Base-by-base conservation (phyloP, 2,888 invertebrate species). In the Drosophila planitibia region DNA sequence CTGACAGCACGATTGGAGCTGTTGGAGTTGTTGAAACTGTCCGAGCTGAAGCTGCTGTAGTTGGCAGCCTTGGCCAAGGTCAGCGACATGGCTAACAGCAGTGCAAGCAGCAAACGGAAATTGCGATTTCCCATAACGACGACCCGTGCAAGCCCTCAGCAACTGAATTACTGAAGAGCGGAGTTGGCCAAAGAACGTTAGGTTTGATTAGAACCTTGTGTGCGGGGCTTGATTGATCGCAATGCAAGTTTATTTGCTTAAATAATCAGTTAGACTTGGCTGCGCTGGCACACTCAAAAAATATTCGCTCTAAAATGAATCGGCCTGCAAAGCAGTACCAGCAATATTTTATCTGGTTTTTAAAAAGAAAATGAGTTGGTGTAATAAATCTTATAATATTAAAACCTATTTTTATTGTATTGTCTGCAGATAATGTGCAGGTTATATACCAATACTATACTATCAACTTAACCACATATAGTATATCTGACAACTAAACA, bases 201-300 rank as follows among this genome's bases (percentile, higher is more conserved):
- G 58, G 28, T 30, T 54, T 47, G 79, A 86, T 88, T 79, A 70
- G 49, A 52, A 35, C 28, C 61, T 39, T 16, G n/a, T 49, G 25
- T 37, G 16, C 30, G 14, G 59, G 49, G 62, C 70, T 62, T 61
- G 69, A 39, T 67, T 70, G 67, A 61, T 70, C 75, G 65, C 62
- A 72, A 44, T 66, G 61, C 66, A 53, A 61, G 59, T 55, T 37
- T 89, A 69, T 88, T 85, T 90, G 70, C 28, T 16, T 6, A 75
- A 78, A 32, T 57, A 72, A 74, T 85, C 82, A 80, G 70, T 62
- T 59, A 14, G 19, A 67, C 33, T n/a, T 54, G 28, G 32, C 19
- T 22, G 51, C 25, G 53, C 39, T 37, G 14, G 25, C 49, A 33
- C 39, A 57, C 57, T 41, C n/a, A 10, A 57, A 39, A 55, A 57